Percentiles rank a stretch among this genome's conserved stretches.
Conservation (phyloP, 1,140 invertebrate genomes). For the Aphelenchoides avenae region DNA sequence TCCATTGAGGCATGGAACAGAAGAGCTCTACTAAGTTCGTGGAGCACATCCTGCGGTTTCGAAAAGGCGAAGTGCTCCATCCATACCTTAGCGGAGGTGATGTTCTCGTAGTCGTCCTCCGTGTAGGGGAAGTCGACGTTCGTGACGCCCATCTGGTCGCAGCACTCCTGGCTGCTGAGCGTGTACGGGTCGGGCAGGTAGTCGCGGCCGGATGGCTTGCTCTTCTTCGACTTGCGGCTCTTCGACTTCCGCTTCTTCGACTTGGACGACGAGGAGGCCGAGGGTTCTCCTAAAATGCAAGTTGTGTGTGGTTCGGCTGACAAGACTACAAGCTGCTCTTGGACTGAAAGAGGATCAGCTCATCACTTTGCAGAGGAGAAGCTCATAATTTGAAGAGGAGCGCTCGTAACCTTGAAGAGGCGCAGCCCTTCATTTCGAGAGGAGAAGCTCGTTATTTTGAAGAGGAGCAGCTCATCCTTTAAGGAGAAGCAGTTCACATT, state of each 20-base stretch:
- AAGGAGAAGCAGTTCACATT: neutral
- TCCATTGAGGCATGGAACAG: neutral
- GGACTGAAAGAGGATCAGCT: neutral
- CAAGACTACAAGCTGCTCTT: constrained; percentile 5
- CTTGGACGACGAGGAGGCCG: constrained; percentile 14
- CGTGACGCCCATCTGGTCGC: constrained; percentile 18
- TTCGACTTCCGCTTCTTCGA: constrained; percentile 11
- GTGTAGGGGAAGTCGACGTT: constrained; percentile 37
- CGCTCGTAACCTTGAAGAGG: neutral
- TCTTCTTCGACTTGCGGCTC: constrained; percentile 14
- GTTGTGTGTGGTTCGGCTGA: neutral
- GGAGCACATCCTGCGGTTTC: neutral
- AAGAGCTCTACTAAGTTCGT: constrained; percentile 4
- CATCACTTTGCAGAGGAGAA: neutral
- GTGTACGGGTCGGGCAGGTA: constrained; percentile 20
- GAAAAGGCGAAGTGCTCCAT: neutral
- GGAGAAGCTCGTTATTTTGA: neutral
- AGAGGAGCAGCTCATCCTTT: neutral
- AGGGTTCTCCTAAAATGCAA: constrained; percentile 16
- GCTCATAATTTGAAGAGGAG: neutral
- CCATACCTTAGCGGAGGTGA: constrained; percentile 37
- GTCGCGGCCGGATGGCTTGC: constrained; percentile 8
- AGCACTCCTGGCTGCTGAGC: constrained; percentile 26
- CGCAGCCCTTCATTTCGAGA: neutral
- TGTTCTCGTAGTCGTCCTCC: constrained; percentile 35